Percentiles rank a stretch among this genome's conserved stretches.
Conservation (phyloP, 2,888 invertebrate genomes). For the Pristionchus fissidentatus region DNA sequence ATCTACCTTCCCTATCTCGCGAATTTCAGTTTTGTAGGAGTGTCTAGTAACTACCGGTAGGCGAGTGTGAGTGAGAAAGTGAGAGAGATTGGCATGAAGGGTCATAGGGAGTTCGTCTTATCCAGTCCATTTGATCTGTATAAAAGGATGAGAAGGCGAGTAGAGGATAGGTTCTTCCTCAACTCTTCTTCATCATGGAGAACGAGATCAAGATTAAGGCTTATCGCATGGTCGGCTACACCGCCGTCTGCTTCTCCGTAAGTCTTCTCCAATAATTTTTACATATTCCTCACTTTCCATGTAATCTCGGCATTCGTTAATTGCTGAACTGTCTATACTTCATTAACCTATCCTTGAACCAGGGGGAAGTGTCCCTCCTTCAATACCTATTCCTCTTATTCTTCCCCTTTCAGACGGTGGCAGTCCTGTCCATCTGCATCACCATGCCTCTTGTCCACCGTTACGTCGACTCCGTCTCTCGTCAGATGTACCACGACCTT, state of each 20-base stretch:
- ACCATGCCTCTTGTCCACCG: constrained; percentile 45
- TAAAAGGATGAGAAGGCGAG: not conserved
- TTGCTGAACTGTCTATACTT: too few species aligned
- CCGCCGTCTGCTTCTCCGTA: not conserved
- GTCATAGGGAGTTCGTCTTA: constrained; percentile 23
- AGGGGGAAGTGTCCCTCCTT: too few species aligned
- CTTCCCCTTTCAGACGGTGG: constrained; percentile 42
- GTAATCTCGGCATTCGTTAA: too few species aligned
- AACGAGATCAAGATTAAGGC: constrained; percentile 16
- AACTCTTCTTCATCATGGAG: not conserved
- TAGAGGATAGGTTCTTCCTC: not conserved
- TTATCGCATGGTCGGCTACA: not conserved
- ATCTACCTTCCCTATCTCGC: constrained; percentile 13
- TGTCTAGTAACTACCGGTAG: constrained; percentile 26
- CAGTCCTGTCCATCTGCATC: constrained; percentile 49
- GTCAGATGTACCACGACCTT: constrained; percentile 48
- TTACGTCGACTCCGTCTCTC: constrained; percentile 47
- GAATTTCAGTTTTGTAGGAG: constrained; percentile 36
- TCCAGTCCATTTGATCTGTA: constrained; percentile 8
- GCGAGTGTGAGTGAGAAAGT: constrained; percentile 19
- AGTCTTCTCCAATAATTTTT: too few species aligned
- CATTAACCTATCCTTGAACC: too few species aligned
- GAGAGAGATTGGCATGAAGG: not conserved
- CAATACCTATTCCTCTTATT: too few species aligned
- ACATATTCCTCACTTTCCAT: too few species aligned